A percentile compares a stretch with the other conserved stretches of the same genome.
Conservation (phyloP, 2,888 invertebrate genomes). For the Amiota communis region DNA sequence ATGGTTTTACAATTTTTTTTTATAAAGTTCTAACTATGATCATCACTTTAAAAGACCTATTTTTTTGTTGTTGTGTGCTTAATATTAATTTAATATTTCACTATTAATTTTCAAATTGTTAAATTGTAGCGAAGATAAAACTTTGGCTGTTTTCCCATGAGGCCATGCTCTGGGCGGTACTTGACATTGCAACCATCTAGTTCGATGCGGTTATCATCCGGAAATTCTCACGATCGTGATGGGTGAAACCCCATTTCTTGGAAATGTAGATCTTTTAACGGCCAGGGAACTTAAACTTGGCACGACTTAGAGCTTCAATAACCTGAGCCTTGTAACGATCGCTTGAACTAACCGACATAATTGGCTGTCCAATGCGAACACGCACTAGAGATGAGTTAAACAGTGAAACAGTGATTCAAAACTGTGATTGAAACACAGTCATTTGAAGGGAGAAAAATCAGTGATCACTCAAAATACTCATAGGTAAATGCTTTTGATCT, state of each 20-base stretch:
- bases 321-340: constrained; percentile 97
- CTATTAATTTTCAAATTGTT: constrained; percentile 31
- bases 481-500: no score
- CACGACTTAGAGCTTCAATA: constrained; percentile 98
- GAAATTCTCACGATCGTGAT: constrained; percentile 91
- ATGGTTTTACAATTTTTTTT: no score
- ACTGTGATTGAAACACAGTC: no score
- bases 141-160: constrained; percentile 91
- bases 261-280: constrained; percentile 99
- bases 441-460: no score
- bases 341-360: constrained; percentile 97
- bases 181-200: constrained; percentile 96
- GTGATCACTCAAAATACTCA: no score
- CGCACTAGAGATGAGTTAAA: no score
- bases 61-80: no score
- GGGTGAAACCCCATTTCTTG: constrained; percentile 99
- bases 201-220: constrained; percentile 86
- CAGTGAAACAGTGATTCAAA: no score
- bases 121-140: constrained; percentile 64
- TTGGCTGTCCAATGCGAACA: constrained; percentile 98
- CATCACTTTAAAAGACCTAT: no score
- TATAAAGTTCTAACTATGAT: no score
- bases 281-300: constrained; percentile 99
- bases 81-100: background rate
- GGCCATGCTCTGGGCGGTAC: constrained; percentile 95